phyloP scores from a whole-genome alignment of 2,113 vertebrate species.

The Malaclemys terrapin region DNA sequence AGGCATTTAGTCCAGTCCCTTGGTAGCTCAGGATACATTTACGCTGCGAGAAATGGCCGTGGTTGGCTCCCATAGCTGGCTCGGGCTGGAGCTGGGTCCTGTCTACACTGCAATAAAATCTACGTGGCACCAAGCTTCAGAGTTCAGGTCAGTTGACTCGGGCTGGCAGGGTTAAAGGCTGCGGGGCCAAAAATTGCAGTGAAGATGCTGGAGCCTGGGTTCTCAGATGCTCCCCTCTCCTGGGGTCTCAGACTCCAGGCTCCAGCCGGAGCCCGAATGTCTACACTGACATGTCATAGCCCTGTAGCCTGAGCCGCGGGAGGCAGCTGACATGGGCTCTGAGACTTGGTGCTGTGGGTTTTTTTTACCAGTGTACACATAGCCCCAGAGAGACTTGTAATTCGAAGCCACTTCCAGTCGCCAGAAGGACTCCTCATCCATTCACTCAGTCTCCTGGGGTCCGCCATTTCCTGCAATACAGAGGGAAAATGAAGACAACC shows the following conservation, averaged over 20 bases:
- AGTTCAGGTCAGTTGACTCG: no score
- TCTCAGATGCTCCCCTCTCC: neutral
- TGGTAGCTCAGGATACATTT: neutral
- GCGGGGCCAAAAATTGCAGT: neutral
- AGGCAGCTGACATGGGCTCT: neutral
- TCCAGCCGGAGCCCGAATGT: neutral
- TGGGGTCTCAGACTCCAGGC: neutral
- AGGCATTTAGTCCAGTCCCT: neutral
- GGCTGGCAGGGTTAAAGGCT: neutral
- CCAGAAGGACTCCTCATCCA: neutral
- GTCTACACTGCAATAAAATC: neutral
- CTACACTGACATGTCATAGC: neutral
- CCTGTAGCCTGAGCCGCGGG: neutral
- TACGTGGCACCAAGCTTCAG: no score
- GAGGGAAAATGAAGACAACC: neutral
- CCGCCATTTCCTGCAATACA: neutral
- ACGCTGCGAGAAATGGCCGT: neutral
- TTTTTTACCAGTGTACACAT: neutral
- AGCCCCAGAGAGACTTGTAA: neutral
- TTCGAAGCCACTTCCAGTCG: neutral
- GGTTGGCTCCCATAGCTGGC: neutral
- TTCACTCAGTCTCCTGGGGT: accelerated
- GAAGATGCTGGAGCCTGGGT: neutral
- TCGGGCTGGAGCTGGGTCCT: no score
- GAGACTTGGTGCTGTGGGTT: neutral